Conservation (phyloP, 2,888 invertebrate genomes). For the Arctia plantaginis region DNA sequence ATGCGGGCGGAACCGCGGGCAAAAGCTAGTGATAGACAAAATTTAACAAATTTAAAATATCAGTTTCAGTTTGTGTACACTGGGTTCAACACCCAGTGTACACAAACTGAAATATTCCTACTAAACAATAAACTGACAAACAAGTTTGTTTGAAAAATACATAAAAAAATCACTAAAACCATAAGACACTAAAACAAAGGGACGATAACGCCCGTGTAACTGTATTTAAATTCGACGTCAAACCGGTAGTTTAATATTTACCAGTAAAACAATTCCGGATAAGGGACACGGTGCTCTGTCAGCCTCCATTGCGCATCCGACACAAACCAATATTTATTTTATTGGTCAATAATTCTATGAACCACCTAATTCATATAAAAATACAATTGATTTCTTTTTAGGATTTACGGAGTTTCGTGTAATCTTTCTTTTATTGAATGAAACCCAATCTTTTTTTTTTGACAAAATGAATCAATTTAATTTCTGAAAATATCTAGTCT, state of each 20-base stretch:
- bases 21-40: background rate
- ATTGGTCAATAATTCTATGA: background rate
- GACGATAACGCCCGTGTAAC: background rate
- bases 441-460: background rate
- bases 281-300: constrained; percentile 21
- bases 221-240: background rate
- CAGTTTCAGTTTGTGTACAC: background rate
- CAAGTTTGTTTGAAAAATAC: background rate
- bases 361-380: background rate
- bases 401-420: background rate
- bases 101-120: background rate
- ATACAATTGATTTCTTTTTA: background rate
- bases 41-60: background rate
- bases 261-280: constrained; percentile 23
- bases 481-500: background rate
- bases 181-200: background rate
- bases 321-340: constrained; percentile 16
- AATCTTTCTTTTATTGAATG: background rate
- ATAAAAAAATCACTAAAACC: background rate
- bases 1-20: too few relatives aligned
- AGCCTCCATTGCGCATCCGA: constrained; percentile 13
- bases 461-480: background rate
- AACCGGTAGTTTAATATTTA: constrained; percentile 15
- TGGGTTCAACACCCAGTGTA: background rate
- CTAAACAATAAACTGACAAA: background rate